These are phyloP conservation scores for Megaceryle maxima DNA, from an alignment of 2,113 vertebrate species.

Conservation along the genomic window DNA sequence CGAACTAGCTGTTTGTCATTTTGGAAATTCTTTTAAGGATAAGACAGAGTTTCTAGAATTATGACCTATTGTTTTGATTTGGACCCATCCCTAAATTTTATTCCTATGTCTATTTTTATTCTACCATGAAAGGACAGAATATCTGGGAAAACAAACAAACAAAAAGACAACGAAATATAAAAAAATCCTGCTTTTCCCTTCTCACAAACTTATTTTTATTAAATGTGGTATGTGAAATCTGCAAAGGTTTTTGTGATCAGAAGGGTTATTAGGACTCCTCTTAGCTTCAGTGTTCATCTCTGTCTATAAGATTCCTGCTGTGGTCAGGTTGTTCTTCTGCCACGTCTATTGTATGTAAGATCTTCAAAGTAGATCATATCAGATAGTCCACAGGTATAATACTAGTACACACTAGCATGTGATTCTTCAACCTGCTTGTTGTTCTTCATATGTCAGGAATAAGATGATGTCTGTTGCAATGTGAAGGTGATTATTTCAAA, in stretches of 20 bases:
- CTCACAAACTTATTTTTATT: background rate
- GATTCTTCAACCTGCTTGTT: background rate
- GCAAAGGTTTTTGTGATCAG: background rate
- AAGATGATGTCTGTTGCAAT: background rate
- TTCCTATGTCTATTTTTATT: background rate
- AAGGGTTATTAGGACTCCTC: background rate
- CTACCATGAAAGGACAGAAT: background rate
- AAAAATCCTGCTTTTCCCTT: background rate
- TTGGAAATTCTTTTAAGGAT: background rate
- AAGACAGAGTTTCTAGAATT: background rate
- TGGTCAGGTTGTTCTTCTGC: background rate
- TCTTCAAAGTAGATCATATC: background rate
- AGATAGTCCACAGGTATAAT: background rate
- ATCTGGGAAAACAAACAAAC: background rate
- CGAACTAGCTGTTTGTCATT: background rate
- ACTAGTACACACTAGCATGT: background rate
- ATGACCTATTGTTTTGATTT: background rate
- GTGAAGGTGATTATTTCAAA: background rate
- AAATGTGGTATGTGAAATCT: background rate
- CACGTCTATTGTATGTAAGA: background rate
- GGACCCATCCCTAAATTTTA: background rate
- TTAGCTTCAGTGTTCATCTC: background rate
- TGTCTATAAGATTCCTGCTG: background rate
- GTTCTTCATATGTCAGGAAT: background rate
- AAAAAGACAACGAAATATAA: background rate